phyloP scores from a whole-genome alignment of 2,797 vertebrate genomes.

The Gallinago stenura region DNA sequence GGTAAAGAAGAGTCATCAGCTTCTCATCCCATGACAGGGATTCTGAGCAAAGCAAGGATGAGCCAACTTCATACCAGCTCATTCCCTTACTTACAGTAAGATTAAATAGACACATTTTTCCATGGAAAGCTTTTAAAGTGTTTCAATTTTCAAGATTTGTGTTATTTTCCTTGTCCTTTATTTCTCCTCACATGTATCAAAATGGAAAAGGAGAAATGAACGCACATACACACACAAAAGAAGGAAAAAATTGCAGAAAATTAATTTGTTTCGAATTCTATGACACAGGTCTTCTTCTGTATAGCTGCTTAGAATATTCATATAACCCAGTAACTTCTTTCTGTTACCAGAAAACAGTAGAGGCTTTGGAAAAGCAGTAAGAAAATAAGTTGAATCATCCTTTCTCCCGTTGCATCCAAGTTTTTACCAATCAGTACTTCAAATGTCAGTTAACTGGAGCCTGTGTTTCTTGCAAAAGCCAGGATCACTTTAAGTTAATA shows the following conservation, averaged over 20 bases:
- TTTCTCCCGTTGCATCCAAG: neutral
- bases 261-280: neutral
- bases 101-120: neutral
- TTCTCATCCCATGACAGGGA: neutral
- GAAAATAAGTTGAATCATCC: neutral
- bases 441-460: neutral
- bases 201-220: neutral
- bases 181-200: neutral
- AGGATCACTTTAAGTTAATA: neutral
- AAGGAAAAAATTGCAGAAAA: neutral
- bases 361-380: neutral
- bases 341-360: neutral
- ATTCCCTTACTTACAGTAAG: neutral
- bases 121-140: neutral
- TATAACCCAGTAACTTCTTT: neutral
- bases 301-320: neutral
- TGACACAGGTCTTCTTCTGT: neutral
- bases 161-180: neutral
- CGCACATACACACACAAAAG: rapidly evolving
- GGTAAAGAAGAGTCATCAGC: conserved; percentile 4
- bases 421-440: neutral
- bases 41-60: neutral
- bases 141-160: neutral
- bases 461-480: neutral
- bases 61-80: neutral